phyloP scores from a whole-genome alignment of 2,113 vertebrate species.

The Barnardius zonarius region DNA sequence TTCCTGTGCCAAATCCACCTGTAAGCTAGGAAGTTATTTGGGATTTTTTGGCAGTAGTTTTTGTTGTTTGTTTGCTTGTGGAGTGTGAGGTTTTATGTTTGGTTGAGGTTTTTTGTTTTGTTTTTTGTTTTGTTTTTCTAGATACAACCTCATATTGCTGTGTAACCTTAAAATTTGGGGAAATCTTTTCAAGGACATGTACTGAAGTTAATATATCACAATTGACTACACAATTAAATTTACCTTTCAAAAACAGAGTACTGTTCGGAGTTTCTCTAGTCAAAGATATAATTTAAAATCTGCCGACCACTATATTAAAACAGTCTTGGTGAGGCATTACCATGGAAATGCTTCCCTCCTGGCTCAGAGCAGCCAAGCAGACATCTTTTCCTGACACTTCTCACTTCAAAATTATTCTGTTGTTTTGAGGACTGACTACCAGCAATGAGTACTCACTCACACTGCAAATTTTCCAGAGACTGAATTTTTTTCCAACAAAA shows the following conservation, averaged over 20 bases:
- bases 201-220: not conserved
- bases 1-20: no score
- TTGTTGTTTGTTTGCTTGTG: not conserved
- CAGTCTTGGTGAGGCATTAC: not conserved
- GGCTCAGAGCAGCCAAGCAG: not conserved
- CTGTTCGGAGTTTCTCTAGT: not conserved
- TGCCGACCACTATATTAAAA: not conserved
- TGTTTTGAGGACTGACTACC: not conserved
- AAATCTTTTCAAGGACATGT: not conserved
- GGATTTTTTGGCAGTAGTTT: not conserved
- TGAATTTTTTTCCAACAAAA: not conserved
- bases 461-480: not conserved
- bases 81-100: fast-evolving
- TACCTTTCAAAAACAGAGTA: not conserved
- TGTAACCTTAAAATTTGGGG: not conserved
- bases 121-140: not conserved
- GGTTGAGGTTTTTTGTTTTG: fast-evolving
- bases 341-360: not conserved
- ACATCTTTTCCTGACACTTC: not conserved
- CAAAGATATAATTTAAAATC: not conserved
- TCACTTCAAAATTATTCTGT: not conserved
- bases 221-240: not conserved
- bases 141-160: not conserved
- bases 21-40: no score
- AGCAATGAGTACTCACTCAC: not conserved